Evolutionary conservation across 2,888 invertebrate genomes (phyloP), one percentile per base, ranked within the genome.

Genomic region (Sylvicola cinctus): DNA sequence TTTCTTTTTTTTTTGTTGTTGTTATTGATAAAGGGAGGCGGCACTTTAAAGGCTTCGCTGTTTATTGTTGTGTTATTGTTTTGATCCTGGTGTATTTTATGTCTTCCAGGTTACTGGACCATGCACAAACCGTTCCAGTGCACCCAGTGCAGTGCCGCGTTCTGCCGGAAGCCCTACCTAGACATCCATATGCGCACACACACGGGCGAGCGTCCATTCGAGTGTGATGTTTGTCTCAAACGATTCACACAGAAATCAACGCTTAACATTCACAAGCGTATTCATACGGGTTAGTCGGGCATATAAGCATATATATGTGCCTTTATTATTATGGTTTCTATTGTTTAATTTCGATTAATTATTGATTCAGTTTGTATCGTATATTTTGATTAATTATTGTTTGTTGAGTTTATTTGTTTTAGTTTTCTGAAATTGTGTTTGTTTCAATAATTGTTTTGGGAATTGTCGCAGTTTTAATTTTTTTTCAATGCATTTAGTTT

Each of bases 211-310:
- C 42, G 45, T 38, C 65, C 65, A 38, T 66, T 65, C 59, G 63
- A 77, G 58, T 79, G 78, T 59, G 74, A 74, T 59, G 64, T 74
- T 51, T 79, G 79, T 59, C 65, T 72, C 50, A 79, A 79, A 62
- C 67, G 76, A 51, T 80, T 79, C 62, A 77, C 78, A 41, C 79
- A 80, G 62, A 79, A 79, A 58, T 77, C 77, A 52, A 78, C 77
- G 56, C 65, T 80, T 47, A 79, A 78, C 62, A 78, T 77, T 44
- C 79, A 78, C 63, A 76, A 75, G 53, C 67, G 76, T 50, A 73
- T 74, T 42, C 78, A 78, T 54, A 74, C 76, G 49, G 63, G 64
- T 64, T 29, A 32, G 38, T 38, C 29, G 20, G n/a, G 20, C 20
- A 20, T 20, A 20, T 6, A 8, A 20, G 20, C 4, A 20, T n/a